These are phyloP conservation scores for Hydrolagus colliei DNA, from an alignment of 2,797 vertebrate species.

Conservation along the genomic window DNA sequence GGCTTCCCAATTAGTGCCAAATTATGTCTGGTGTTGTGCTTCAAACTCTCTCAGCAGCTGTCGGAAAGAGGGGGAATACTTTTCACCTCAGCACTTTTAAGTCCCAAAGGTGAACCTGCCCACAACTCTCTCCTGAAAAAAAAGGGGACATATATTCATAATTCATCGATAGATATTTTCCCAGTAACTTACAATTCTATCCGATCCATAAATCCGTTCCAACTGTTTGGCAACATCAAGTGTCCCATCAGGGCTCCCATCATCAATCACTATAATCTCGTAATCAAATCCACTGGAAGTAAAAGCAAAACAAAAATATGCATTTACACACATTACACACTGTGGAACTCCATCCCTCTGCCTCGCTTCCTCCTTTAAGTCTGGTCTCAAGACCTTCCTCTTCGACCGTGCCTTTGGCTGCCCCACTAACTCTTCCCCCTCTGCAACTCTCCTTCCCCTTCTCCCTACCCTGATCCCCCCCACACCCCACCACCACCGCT, in stretches of 20 bases:
- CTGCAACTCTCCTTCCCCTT: too few relatives aligned
- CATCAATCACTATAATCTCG: conserved; percentile 91
- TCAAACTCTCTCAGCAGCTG: neutral
- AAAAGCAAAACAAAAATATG: neutral
- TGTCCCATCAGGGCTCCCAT: conserved; percentile 94
- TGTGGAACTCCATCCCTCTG: too few relatives aligned
- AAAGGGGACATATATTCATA: neutral
- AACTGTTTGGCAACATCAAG: conserved; percentile 75
- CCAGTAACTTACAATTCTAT: conserved; percentile 78
- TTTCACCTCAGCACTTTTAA: neutral
- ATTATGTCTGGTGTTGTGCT: conserved; percentile 5
- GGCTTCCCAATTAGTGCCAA: neutral
- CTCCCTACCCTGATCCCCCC: too few relatives aligned
- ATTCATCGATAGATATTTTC: neutral
- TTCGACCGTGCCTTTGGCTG: too few relatives aligned
- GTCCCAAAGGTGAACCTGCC: neutral
- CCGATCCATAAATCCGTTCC: conserved; percentile 80
- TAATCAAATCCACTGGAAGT: conserved; percentile 69
- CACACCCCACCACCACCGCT: too few relatives aligned
- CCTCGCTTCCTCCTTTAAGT: too few relatives aligned
- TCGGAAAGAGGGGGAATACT: neutral
- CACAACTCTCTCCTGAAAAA: neutral
- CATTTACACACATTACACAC: neutral
- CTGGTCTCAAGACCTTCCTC: too few relatives aligned
- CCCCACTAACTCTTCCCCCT: too few relatives aligned